Conservation (phyloP, 2,888 invertebrate genomes). For the Drosophila villosipedis region DNA sequence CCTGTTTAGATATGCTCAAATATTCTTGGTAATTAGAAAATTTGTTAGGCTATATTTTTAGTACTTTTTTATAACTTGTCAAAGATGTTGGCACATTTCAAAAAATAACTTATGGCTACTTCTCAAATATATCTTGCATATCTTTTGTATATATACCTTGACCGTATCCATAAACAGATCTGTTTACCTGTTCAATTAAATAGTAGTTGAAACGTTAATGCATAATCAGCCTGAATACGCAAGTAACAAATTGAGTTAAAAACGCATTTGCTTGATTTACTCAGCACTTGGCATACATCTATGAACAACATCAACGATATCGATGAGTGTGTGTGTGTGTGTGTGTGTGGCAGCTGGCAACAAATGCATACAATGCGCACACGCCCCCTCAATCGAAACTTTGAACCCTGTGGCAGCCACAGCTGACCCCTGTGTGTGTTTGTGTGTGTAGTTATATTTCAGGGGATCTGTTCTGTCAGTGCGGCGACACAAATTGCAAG, state of each 20-base stretch:
- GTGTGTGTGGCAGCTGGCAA: not conserved
- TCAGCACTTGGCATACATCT: constrained; percentile 32
- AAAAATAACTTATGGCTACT: not conserved
- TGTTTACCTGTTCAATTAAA: not conserved
- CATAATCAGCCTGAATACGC: not conserved
- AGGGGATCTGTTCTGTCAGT: constrained; percentile 26
- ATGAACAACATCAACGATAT: constrained; percentile 25
- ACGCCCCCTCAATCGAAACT: constrained; percentile 68
- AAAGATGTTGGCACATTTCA: not conserved
- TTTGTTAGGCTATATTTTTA: not conserved
- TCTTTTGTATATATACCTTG: not conserved
- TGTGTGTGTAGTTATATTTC: not conserved
- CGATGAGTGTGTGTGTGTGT: constrained; percentile 15
- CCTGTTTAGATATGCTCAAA: not conserved
- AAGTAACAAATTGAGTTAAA: constrained; percentile 1
- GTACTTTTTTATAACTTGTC: not conserved
- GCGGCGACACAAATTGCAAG: constrained; percentile 72
- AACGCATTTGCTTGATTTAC: constrained; percentile 27
- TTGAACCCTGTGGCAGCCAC: constrained; percentile 50
- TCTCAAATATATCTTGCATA: not conserved
- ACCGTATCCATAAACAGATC: not conserved
- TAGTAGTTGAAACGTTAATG: not conserved
- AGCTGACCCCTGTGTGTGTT: constrained; percentile 47
- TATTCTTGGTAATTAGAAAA: not conserved
- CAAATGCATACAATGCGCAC: constrained; percentile 17